Conservation (phyloP, 2,113 vertebrate species). For the Diadophis punctatus region DNA sequence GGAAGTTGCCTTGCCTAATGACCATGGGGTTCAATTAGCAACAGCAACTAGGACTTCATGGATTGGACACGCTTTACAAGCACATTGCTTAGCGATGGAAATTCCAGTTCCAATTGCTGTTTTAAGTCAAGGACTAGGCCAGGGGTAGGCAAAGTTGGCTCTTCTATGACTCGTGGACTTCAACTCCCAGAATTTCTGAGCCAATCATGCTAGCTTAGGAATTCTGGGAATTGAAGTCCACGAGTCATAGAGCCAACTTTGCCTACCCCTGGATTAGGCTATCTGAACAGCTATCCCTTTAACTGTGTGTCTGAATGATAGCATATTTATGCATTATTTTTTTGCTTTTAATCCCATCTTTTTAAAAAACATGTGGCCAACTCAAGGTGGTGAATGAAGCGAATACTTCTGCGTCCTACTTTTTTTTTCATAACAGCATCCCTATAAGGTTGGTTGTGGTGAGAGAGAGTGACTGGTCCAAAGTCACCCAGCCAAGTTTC, state of each 20-base stretch:
- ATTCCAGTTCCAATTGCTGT: background rate
- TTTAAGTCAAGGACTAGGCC: background rate
- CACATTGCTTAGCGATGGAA: background rate
- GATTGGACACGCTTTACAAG: background rate
- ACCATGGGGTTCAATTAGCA: background rate
- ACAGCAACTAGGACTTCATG: background rate
- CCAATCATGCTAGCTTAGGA: no score
- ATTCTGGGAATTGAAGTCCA: no score
- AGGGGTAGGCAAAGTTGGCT: no score
- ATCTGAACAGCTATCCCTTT: background rate
- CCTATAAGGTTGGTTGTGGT: background rate
- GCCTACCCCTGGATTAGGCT: background rate
- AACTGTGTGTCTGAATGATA: background rate
- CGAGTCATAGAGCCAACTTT: no score
- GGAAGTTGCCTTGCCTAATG: background rate
- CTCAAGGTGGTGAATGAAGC: background rate
- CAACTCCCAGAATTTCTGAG: no score
- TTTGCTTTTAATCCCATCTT: background rate
- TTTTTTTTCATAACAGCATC: background rate
- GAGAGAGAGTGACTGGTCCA: background rate
- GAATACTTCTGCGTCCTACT: background rate
- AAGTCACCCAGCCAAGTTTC: background rate
- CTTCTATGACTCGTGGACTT: no score
- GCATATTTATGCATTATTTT: background rate
- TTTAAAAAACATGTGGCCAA: background rate